Evolutionary conservation across 2,888 invertebrate genomes (phyloP).

Genomic region (Pollenia angustigena): DNA sequence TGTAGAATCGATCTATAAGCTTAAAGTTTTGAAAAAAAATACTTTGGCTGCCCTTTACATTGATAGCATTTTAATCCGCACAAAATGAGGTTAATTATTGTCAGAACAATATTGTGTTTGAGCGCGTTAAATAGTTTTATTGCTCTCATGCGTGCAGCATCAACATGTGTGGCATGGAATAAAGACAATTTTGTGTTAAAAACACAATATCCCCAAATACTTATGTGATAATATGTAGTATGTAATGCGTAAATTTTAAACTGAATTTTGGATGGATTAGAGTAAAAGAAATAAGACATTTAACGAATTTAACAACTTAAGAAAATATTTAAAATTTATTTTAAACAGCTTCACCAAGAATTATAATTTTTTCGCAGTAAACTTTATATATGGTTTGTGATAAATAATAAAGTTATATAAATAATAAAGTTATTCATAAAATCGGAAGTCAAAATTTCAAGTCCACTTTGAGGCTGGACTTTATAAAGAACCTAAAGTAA

Average conservation of each 20-base stretch:
- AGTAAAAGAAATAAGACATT: background rate
- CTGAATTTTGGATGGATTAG: background rate
- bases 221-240: background rate
- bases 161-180: conserved; percentile 6
- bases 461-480: no score
- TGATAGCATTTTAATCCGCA: background rate
- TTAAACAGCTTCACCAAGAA: no score
- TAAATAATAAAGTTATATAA: no score
- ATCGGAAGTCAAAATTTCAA: no score
- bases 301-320: background rate
- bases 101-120: conserved; percentile 18
- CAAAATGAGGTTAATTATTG: conserved; percentile 45
- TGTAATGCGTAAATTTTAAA: background rate
- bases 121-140: conserved; percentile 33
- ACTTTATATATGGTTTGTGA: no score
- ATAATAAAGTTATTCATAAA: no score
- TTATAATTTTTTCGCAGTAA: no score
- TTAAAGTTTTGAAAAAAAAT: no score
- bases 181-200: background rate
- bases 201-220: conserved; percentile 28
- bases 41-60: background rate
- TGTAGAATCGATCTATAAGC: no score
- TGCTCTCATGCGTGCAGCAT: conserved; percentile 7
- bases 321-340: background rate
- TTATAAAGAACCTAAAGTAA: no score